Base-by-base conservation (phyloP, 2,888 invertebrate genomes). In the Drosophila niveifrons region DNA sequence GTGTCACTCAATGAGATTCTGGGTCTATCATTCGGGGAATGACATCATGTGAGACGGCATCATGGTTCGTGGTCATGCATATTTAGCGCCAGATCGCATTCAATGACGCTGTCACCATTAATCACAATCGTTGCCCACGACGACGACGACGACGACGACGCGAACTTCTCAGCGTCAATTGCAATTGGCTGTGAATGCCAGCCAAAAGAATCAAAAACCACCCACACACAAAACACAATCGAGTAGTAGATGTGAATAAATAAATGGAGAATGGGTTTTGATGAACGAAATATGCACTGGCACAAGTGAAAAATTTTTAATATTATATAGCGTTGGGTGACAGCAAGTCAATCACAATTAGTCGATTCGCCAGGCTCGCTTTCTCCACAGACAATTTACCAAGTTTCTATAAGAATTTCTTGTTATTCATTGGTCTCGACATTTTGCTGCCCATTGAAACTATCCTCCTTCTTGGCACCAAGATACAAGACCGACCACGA, bases 21-120 rank as follows among this genome's bases (percentile, higher is more conserved):
- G 52, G 56, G 56, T 67, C 53, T 66, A 72, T 75, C 75, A 70
- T 48, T 53, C 44, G 55, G 15, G 15, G 44, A 70, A 81, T 81
- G 82, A 81, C 79, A 83, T 87, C 89, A 83, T 83, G 72, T 55
- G 47, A 23, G 23, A 23, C 23, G 23, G 47, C 62, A 65, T 47
- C 62, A 63, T 47, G 58, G 48, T 66, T 69, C 53, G 72, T 70
- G 72, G 65, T 64, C 69, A 53, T 83, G 83, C 78, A 75, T 67
- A 70, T 70, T 70, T 71, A 72, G 87, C 75, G 79, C 74, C 84
- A 65, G 87, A 81, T 85, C 87, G 75, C 75, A 66, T 75, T 75
- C 89, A 85, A 88, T 85, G 89, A 88, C 87, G 84, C 67, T 63
- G 77, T 56, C 75, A 66, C 87, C 66, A 85, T 85, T 85, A 88